Evolutionary conservation across 2,797 vertebrate genomes (phyloP), one percentile per base, ranked within the genome.

Genomic region (Gouania willdenowi): DNA sequence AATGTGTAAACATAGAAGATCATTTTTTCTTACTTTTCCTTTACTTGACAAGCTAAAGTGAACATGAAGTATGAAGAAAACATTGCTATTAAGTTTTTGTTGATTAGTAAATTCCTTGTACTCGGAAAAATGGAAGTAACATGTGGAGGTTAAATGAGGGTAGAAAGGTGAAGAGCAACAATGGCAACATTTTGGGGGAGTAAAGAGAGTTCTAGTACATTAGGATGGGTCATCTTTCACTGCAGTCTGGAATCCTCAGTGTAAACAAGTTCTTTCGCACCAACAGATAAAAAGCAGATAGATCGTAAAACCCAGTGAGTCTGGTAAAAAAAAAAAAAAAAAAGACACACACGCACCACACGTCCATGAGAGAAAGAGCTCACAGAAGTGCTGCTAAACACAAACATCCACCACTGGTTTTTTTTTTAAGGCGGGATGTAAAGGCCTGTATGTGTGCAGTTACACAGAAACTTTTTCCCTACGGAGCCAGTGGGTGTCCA

Each of bases 231-330:
- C 82, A 77, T 84, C 70, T 77, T 64, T 85, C 77, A 83, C 54
- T 53, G 70, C 64, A 26, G 64, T 54, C 71, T 81, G 73, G 79
- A 82, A 77, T 84, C 71, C 56, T 43, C 45, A 76, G 79, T 1
- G 40, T 85, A 83, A 85, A 86, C 84, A 86, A 67, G 54, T 45
- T 66, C 74, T 79, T 77, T 75, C 66, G 53, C 71, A 79, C 45
- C 23, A 74, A 52, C 53, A 66, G 82, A 87, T 82, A 81, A 80
- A 85, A 76, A 35, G 3, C 74, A 84, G 79, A 83, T 78, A 73
- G 57, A 75, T 60, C 13, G 34, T 66, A 67, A 72, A 68, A 75
- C 35, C 28, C 13, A 72, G 46, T 9, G 43, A 21, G 40, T 65
- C 54, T 63, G 71, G 25, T 26, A 14, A 14, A 14, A 14, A n/a